Percentiles rank a stretch among this genome's conserved stretches.
Evolutionary conservation across 1,140 invertebrate species (phyloP).

Genomic region (Camponotus vicinus): DNA sequence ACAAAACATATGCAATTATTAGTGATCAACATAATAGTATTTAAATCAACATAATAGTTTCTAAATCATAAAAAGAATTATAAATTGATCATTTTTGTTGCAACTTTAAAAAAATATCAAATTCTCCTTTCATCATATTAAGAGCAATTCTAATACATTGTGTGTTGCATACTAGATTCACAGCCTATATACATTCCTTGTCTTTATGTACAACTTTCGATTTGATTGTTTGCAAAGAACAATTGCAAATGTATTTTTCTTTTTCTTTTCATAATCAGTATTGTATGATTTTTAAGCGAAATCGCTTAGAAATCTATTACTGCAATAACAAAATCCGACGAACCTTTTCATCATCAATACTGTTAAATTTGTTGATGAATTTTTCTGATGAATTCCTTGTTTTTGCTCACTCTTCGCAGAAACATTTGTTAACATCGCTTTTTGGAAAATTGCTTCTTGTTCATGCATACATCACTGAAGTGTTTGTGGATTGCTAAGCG

Average conservation of each 20-base stretch:
- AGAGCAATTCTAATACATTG: constrained; percentile 35
- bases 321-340: constrained; percentile 45
- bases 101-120: constrained; percentile 51
- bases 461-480: constrained; percentile 72
- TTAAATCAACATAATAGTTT: constrained; percentile 16
- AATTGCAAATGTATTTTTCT: constrained; percentile 2
- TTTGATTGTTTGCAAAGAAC: constrained; percentile 32
- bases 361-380: constrained; percentile 50
- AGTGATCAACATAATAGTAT: constrained; percentile 6
- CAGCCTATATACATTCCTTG: constrained; percentile 70
- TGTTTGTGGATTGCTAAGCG: constrained; percentile 76
- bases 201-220: constrained; percentile 67
- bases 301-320: constrained; percentile 51
- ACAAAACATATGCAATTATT: constrained; percentile 2
- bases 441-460: constrained; percentile 13
- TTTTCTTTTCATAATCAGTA: background rate
- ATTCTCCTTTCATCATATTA: constrained; percentile 41
- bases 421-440: constrained; percentile 32
- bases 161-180: constrained; percentile 61
- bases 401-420: constrained; percentile 38
- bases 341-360: constrained; percentile 28
- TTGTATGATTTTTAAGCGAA: constrained; percentile 35
- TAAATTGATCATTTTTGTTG: constrained; percentile 28
- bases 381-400: background rate
- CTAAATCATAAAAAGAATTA: constrained; percentile 28